These are phyloP conservation scores for Alethe castanea DNA, from an alignment of 2,113 vertebrate species.

Conservation along the genomic window DNA sequence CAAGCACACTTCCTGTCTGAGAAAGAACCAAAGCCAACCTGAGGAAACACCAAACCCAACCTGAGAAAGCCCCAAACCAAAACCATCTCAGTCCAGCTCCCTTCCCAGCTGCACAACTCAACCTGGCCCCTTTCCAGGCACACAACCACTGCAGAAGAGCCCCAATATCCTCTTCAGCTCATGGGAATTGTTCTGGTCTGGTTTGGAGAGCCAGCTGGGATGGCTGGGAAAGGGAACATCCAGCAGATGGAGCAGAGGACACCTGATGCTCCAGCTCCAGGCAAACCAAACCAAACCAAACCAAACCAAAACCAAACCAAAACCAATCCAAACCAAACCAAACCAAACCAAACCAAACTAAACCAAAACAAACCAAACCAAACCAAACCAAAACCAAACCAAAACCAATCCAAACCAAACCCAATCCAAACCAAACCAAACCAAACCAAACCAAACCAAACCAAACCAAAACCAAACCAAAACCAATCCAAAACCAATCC, in stretches of 20 bases:
- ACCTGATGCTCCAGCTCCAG: neutral
- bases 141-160: neutral
- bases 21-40: neutral
- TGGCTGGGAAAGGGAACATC: neutral
- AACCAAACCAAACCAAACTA: conserved; percentile 5
- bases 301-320: neutral
- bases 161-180: neutral
- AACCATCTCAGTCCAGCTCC: neutral
- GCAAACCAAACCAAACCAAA: neutral
- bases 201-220: neutral
- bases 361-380: neutral
- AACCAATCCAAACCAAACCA: neutral
- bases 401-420: neutral
- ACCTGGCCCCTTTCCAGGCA: neutral
- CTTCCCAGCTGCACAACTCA: neutral
- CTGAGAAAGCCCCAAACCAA: neutral
- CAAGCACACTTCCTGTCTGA: neutral
- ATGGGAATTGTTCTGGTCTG: neutral
- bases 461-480: neutral
- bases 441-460: neutral
- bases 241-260: neutral
- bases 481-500: neutral
- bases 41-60: neutral
- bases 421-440: conserved; percentile 3
- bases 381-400: neutral